Evolutionary conservation across 2,888 invertebrate species (phyloP), one percentile per base, ranked within the genome.

Genomic region (Tanaodytes sp.): DNA sequence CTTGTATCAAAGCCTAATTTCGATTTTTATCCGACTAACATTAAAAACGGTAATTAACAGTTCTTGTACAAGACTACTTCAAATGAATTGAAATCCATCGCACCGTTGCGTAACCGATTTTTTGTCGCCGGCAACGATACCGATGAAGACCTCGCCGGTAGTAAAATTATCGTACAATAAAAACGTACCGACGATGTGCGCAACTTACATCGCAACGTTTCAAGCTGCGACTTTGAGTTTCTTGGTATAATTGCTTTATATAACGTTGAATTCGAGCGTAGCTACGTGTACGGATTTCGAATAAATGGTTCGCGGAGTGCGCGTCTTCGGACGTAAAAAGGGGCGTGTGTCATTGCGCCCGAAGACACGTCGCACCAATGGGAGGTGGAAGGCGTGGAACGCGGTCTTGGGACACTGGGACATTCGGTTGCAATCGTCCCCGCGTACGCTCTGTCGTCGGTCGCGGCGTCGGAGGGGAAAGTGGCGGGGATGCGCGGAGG

Each of bases 311-410:
- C 43, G 45, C 57, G 15, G 36, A 40, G 14, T 37, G 49, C 45
- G 37, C 48, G 70, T 42, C 57, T 58, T 40, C 23, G 30, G n/a
- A 16, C 18, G 36, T 52, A 65, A 55, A 57, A 73, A 75, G 72
- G 77, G 80, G 81, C 81, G 81, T 80, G 81, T 80, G 81, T 81
- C 80, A 80, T 76, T 77, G 52, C 52, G 59, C 74, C 75, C 62
- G 77, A 78, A 77, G 82, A 82, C 80, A 81, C 75, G 75, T 76
- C 72, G 75, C 51, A 67, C 82, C 82, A 82, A 82, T 82, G 74
- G 73, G 75, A 74, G 77, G 54, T 58, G 27, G 72, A 72, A 72
- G 72, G 72, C 68, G 72, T 68, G 68, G 71, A 64, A 52, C 48
- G 18, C 43, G 33, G 30, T 36, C 62, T 62, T 64, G 65, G 65